Percentiles rank a stretch among this genome's conserved stretches.
These are phyloP conservation scores for Chymomyza costata DNA, from an alignment of 1,140 invertebrate genomes.

Conservation along the genomic window DNA sequence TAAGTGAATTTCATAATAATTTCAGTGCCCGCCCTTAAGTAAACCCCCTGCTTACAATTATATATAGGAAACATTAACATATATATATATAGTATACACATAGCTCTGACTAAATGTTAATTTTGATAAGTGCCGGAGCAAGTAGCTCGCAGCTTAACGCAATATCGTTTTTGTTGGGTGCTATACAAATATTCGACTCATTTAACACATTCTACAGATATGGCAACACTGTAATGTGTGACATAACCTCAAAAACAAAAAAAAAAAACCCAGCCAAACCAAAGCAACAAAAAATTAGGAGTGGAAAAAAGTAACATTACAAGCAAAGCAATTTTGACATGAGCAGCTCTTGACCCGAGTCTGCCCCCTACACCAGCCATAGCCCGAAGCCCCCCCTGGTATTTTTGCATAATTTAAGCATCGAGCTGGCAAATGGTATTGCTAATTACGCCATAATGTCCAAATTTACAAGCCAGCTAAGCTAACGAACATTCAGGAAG, in stretches of 20 bases:
- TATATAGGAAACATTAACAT: too few species aligned
- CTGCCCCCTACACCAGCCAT: too few species aligned
- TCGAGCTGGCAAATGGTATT: conserved; percentile 50
- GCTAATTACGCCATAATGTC: conserved; percentile 67
- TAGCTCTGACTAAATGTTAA: too few species aligned
- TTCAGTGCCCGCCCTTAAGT: too few species aligned
- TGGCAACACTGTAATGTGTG: conserved; percentile 4
- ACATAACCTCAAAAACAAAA: conserved; percentile 39
- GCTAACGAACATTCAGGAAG: conserved; percentile 4
- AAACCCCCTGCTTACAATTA: too few species aligned
- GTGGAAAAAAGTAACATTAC: background rate
- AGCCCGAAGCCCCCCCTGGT: conserved; percentile 2
- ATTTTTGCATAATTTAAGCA: conserved; percentile 64
- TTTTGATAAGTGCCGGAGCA: too few species aligned
- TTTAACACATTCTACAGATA: conserved; percentile 64
- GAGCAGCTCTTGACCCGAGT: too few species aligned
- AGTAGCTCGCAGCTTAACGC: too few species aligned
- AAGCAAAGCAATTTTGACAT: conserved; percentile 16
- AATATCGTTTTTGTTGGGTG: background rate
- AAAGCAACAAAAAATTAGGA: background rate
- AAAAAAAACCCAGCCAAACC: conserved; percentile 2
- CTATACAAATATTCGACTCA: conserved; percentile 51
- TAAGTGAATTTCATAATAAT: too few species aligned
- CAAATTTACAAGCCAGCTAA: conserved; percentile 27
- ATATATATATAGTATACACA: too few species aligned